Conservation (phyloP, 2,888 invertebrate species). For the Drosophila diplacantha region DNA sequence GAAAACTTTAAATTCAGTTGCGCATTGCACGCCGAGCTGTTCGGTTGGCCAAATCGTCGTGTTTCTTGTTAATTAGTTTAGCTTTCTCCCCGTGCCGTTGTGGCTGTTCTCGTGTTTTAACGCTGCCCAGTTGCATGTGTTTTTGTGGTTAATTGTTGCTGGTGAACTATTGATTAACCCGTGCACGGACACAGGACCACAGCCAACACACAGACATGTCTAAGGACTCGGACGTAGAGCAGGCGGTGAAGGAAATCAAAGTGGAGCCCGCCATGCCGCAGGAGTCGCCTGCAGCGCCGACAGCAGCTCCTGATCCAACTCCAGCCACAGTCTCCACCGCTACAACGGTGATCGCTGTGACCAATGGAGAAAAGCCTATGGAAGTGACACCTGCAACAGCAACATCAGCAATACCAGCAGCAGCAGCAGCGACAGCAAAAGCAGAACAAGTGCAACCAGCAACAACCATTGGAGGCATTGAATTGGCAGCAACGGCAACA, state of each 20-base stretch:
- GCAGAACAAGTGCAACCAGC: constrained; percentile 57
- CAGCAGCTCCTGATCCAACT: constrained; percentile 20
- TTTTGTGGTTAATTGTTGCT: constrained; percentile 18
- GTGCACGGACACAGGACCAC: constrained; percentile 12
- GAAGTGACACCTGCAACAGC: constrained; percentile 40
- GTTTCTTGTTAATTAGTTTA: constrained; percentile 12
- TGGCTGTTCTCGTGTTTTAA: constrained; percentile 13
- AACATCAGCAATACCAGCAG: constrained; percentile 24
- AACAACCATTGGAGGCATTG: constrained; percentile 30
- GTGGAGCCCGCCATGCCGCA: constrained; percentile 42
- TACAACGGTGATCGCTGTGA: constrained; percentile 39
- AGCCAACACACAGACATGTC: constrained; percentile 45
- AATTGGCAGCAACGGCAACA: constrained; percentile 38
- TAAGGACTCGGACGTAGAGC: constrained; percentile 62
- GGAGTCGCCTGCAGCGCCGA: constrained; percentile 20
- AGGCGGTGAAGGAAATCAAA: constrained; percentile 51
- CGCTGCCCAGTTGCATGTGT: constrained; percentile 24
- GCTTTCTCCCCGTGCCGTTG: constrained; percentile 5
- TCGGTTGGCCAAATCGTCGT: constrained; percentile 43
- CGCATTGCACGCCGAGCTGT: constrained; percentile 66
- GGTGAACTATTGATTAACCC: constrained; percentile 35
- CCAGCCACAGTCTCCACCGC: constrained; percentile 36
- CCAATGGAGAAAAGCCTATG: constrained; percentile 55
- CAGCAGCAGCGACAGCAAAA: constrained; percentile 32
- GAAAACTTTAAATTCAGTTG: constrained; percentile 64